phyloP scores from a whole-genome alignment of 2,113 vertebrate species.

The Ardeotis arabs region DNA sequence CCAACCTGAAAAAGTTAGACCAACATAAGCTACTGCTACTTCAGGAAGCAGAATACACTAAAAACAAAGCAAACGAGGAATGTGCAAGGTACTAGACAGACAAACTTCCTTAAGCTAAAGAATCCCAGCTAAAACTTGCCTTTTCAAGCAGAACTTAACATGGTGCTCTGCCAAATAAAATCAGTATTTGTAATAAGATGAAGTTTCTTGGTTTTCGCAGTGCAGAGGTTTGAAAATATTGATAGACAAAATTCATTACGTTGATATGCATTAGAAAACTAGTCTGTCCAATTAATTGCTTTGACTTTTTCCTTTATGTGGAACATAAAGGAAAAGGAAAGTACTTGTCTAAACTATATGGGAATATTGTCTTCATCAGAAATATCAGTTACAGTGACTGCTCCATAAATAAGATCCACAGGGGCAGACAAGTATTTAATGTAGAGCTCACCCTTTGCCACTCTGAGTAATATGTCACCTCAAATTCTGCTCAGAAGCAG shows the following conservation, averaged over 20 bases:
- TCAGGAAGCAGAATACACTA: conserved; percentile 65
- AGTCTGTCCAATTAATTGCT: neutral
- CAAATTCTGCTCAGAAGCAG: neutral
- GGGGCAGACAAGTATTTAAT: neutral
- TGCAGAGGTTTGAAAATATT: neutral
- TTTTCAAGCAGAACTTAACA: neutral
- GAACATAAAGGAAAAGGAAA: neutral
- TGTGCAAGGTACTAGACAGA: conserved; percentile 74
- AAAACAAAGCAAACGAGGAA: conserved; percentile 76
- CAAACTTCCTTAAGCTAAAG: neutral
- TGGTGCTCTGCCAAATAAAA: neutral
- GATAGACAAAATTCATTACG: neutral
- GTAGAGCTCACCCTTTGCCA: neutral
- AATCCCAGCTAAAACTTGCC: neutral
- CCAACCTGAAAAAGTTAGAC: conserved; percentile 53
- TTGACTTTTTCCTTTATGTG: neutral
- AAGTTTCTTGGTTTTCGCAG: neutral
- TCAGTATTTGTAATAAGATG: neutral
- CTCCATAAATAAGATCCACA: neutral
- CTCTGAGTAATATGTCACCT: neutral
- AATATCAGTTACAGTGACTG: neutral
- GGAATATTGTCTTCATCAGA: neutral
- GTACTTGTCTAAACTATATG: neutral
- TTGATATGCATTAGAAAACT: neutral
- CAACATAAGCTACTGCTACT: conserved; percentile 72